Evolutionary conservation across 92 coral and sea anemone genomes (phyloP).

Genomic region (Epizoanthus fatuus): DNA sequence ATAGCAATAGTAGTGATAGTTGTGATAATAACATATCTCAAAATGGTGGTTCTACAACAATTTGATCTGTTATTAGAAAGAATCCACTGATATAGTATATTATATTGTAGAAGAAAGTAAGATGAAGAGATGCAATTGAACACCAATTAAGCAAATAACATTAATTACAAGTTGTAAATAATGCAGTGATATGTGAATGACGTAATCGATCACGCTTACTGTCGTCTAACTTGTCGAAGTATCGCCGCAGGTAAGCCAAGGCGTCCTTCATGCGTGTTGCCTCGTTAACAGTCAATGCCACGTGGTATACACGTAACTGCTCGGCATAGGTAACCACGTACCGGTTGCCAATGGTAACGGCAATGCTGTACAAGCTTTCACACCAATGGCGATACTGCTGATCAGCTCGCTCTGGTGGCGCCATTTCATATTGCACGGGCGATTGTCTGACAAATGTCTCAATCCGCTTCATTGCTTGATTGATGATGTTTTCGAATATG

Average conservation of each 20-base stretch:
- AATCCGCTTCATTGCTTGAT: constrained; percentile 63
- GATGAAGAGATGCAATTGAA: too few species aligned
- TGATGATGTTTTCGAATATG: constrained; percentile 66
- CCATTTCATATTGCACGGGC: background rate
- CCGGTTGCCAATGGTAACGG: constrained; percentile 66
- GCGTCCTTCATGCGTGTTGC: constrained; percentile 73
- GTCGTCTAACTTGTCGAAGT: constrained; percentile 66
- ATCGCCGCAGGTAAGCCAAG: constrained; percentile 44
- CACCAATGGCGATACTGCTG: constrained; percentile 95
- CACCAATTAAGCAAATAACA: too few species aligned
- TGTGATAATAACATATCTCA: too few species aligned
- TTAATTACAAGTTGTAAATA: too few species aligned
- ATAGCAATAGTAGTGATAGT: too few species aligned
- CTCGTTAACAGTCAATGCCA: constrained; percentile 71
- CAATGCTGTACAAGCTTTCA: constrained; percentile 62
- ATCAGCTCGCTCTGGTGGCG: constrained; percentile 47
- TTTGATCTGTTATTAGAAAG: too few species aligned
- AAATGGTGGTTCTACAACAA: too few species aligned
- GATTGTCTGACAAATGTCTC: constrained; percentile 56
- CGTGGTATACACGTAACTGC: constrained; percentile 74
- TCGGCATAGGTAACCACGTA: constrained; percentile 70
- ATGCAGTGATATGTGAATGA: too few species aligned
- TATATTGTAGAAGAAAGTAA: too few species aligned
- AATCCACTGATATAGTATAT: too few species aligned
- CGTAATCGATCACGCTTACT: background rate